Percentiles rank a stretch among this genome's conserved stretches.
phyloP scores from a whole-genome alignment of 2,113 vertebrate genomes.

The Pelodiscus sinensis region DNA sequence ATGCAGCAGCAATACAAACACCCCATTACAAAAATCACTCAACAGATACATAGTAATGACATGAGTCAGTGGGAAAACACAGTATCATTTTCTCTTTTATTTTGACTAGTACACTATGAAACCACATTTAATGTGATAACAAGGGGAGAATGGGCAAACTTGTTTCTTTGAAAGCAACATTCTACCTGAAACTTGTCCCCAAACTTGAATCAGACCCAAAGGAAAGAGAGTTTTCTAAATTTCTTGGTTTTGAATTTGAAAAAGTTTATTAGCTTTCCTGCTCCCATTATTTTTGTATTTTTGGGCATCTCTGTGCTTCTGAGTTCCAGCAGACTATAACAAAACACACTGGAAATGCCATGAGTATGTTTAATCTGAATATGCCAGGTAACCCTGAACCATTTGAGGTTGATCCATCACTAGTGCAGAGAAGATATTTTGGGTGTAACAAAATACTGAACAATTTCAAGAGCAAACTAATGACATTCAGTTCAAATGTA shows the following conservation, averaged over 20 bases:
- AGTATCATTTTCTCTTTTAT: neutral
- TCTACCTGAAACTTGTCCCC: neutral
- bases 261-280: neutral
- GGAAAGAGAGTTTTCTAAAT: neutral
- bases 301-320: neutral
- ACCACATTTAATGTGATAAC: neutral
- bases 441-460: neutral
- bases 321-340: neutral
- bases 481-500: neutral
- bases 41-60: neutral
- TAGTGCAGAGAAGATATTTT: neutral
- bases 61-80: neutral
- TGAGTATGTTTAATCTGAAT: neutral
- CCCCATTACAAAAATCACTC: neutral
- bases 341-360: neutral
- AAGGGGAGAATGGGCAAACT: neutral
- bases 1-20: neutral
- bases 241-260: slow-evolving; percentile 34
- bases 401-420: neutral
- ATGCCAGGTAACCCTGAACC: neutral
- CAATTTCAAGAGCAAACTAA: neutral
- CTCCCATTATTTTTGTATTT: neutral
- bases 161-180: accelerated
- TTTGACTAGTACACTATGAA: neutral
- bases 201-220: neutral